Evolutionary conservation across 2,888 invertebrate species (phyloP).

Genomic region (Hecatera dysodea): DNA sequence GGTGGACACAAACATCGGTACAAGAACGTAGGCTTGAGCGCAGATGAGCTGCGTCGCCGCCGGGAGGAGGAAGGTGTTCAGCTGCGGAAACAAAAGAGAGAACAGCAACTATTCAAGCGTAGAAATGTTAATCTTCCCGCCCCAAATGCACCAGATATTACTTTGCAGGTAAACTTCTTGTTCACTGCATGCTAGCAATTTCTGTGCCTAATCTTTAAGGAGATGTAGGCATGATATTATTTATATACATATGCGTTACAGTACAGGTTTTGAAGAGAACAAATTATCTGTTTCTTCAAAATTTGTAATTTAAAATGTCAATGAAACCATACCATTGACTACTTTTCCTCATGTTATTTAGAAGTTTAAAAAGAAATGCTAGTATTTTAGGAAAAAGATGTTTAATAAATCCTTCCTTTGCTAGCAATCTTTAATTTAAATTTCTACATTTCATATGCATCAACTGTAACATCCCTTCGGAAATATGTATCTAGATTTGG

Average conservation of each 20-base stretch:
- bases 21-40: conserved; percentile 98
- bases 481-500: neutral
- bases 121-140: conserved; percentile 94
- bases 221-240: neutral
- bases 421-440: neutral
- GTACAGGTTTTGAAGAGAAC: too few species aligned
- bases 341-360: neutral
- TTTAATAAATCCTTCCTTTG: neutral
- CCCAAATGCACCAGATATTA: conserved; percentile 81
- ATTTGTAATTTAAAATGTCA: neutral
- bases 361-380: neutral
- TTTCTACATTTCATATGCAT: neutral
- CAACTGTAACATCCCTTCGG: too few species aligned
- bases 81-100: conserved; percentile 98
- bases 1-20: conserved; percentile 97
- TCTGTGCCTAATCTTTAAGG: neutral
- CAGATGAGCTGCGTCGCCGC: conserved; percentile 97
- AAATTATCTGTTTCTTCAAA: too few species aligned
- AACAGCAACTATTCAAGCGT: conserved; percentile 98
- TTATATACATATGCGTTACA: too few species aligned
- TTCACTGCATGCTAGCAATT: neutral
- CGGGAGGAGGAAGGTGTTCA: conserved; percentile 99
- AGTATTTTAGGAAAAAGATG: neutral
- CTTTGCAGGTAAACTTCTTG: conserved; percentile 75
- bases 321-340: neutral